Base-by-base conservation (phyloP, 2,888 invertebrate species). In the Argyresthia goedartella region DNA sequence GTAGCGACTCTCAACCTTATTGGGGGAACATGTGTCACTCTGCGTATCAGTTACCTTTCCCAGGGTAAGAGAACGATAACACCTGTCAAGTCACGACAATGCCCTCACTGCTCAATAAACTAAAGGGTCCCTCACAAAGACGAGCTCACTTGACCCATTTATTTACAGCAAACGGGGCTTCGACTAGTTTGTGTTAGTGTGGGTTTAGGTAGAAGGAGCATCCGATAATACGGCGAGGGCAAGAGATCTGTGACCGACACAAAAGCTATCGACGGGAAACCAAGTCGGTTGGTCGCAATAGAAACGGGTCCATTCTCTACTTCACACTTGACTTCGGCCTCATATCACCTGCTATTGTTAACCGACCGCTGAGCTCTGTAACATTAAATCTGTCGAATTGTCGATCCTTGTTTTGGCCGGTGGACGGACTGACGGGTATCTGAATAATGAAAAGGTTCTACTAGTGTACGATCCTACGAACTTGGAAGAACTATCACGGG, bases 211-310 rank as follows among this genome's bases (percentile, higher is more conserved):
- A 25, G 3, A 25, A 25, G 25, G 25, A 25, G 25, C 25, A 25
- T 25, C 25, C 25, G 25, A 25, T 25, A 25, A 25, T 25, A 25
- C 25, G 25, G 25, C 3, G 25, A 25, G 25, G 25, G 25, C 25
- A 25, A 25, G 6, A 25, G 56, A 58, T 57, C 57, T 56, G 56
- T 58, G 54, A 55, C 55, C 57, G 56, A 56, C 58, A 58, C 59
- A 62, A 64, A 64, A 67, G 60, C 64, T 61, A 60, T 58, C 57
- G 60, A 55, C 60, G 60, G 57, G 58, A 57, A 61, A 63, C 52
- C 54, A 55, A 54, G 55, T 58, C 56, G 42, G 57, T 53, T 55
- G 34, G 55, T 55, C 53, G 55, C 56, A 59, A 61, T 60, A 59
- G 59, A 56, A 57, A 57, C 60, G 58, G 9, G 14, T 41, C 25